phyloP scores from a whole-genome alignment of 2,113 vertebrate species.

The Nibea albiflora region DNA sequence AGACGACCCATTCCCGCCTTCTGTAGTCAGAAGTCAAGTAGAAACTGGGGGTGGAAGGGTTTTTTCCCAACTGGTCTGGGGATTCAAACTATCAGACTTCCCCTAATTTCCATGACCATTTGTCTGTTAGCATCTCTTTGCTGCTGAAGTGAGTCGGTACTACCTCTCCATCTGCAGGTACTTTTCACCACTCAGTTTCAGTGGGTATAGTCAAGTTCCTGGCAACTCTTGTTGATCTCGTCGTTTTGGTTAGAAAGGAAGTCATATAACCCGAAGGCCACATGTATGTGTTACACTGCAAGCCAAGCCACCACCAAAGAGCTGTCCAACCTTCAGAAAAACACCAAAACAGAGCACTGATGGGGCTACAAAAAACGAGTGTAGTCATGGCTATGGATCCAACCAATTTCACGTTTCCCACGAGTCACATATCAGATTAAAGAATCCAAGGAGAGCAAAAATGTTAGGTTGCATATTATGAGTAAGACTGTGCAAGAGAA shows the following conservation, averaged over 20 bases:
- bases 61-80: constrained; percentile 1
- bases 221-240: constrained; percentile 37
- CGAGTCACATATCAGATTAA: background rate
- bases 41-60: background rate
- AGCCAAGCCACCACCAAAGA: background rate
- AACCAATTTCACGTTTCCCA: background rate
- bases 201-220: constrained; percentile 20
- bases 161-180: constrained; percentile 39
- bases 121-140: background rate
- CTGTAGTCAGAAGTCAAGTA: constrained; percentile 13
- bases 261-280: background rate
- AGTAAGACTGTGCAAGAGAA: background rate
- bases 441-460: background rate
- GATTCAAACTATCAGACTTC: constrained; percentile 21
- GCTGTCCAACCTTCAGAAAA: background rate
- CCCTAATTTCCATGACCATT: constrained; percentile 35
- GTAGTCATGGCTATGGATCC: background rate
- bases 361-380: background rate
- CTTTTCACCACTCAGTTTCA: constrained; percentile 42
- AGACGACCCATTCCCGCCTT: background rate
- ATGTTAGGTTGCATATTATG: background rate
- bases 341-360: background rate
- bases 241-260: background rate
- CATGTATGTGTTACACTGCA: background rate
- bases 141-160: constrained; percentile 1